A percentile compares a stretch with the other conserved stretches of the same genome.
Conservation (phyloP, 1,140 invertebrate genomes). For the Drosophila erecta region DNA sequence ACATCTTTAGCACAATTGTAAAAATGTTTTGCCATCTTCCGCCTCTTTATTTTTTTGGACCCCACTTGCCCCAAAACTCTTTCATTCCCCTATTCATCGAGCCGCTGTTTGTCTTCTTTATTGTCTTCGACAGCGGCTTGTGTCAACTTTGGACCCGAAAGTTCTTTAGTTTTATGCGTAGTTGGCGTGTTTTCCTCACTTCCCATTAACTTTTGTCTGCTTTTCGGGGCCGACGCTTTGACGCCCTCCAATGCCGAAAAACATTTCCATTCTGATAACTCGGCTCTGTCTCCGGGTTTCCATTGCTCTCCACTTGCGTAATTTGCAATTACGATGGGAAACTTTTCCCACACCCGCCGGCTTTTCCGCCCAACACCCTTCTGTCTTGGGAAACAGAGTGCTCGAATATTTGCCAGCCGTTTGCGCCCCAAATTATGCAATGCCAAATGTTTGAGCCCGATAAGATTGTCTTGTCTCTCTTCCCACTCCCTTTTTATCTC, state of each 20-base stretch:
- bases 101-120: constrained; percentile 54
- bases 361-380: background rate
- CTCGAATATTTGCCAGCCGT: constrained; percentile 38
- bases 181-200: constrained; percentile 45
- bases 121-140: constrained; percentile 42
- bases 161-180: constrained; percentile 63
- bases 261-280: constrained; percentile 70
- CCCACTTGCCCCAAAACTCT: background rate
- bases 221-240: constrained; percentile 32
- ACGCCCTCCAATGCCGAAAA: constrained; percentile 32
- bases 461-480: constrained; percentile 27
- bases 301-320: constrained; percentile 46
- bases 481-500: background rate
- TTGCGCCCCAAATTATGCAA: constrained; percentile 49
- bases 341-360: constrained; percentile 23
- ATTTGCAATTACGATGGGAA: constrained; percentile 69
- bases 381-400: constrained; percentile 5
- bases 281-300: constrained; percentile 16
- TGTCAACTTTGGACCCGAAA: constrained; percentile 46
- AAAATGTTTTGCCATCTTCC: constrained; percentile 7
- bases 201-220: background rate
- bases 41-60: background rate
- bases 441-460: constrained; percentile 47
- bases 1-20: background rate
- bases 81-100: constrained; percentile 3